Evolutionary conservation across 2,888 invertebrate species (phyloP).

Genomic region (Metallyticus violacea): DNA sequence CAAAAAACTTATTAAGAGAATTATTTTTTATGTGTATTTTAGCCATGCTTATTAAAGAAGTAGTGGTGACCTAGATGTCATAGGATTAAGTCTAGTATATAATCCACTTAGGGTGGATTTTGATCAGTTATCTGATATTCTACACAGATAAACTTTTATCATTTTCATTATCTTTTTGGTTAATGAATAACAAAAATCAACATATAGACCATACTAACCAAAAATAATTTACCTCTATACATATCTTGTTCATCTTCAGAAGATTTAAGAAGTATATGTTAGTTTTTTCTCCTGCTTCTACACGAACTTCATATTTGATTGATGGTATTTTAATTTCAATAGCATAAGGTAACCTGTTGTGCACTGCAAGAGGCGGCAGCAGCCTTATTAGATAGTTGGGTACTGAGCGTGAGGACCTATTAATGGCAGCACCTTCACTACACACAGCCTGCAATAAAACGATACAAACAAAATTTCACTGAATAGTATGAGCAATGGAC

Average conservation of each 20-base stretch:
- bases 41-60: too few relatives aligned
- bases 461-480: too few relatives aligned
- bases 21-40: too few relatives aligned
- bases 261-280: slow-evolving; percentile 67
- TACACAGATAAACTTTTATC: too few relatives aligned
- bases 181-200: too few relatives aligned
- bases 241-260: slow-evolving; percentile 54
- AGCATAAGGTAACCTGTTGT: slow-evolving; percentile 75
- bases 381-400: slow-evolving; percentile 72
- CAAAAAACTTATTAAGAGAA: too few relatives aligned
- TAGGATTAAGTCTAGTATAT: too few relatives aligned
- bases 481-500: background rate
- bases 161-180: too few relatives aligned
- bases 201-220: background rate
- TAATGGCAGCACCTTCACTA: slow-evolving; percentile 35
- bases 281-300: slow-evolving; percentile 70
- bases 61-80: too few relatives aligned
- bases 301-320: slow-evolving; percentile 52
- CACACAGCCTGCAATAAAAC: slow-evolving; percentile 26
- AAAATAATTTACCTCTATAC: slow-evolving; percentile 43
- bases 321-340: slow-evolving; percentile 56
- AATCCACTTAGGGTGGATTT: too few relatives aligned
- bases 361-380: slow-evolving; percentile 69
- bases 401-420: slow-evolving; percentile 52
- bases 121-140: too few relatives aligned